Percentiles rank a stretch among this genome's conserved stretches.
Conservation (phyloP, 2,113 vertebrate species). For the Elephas maximus region DNA sequence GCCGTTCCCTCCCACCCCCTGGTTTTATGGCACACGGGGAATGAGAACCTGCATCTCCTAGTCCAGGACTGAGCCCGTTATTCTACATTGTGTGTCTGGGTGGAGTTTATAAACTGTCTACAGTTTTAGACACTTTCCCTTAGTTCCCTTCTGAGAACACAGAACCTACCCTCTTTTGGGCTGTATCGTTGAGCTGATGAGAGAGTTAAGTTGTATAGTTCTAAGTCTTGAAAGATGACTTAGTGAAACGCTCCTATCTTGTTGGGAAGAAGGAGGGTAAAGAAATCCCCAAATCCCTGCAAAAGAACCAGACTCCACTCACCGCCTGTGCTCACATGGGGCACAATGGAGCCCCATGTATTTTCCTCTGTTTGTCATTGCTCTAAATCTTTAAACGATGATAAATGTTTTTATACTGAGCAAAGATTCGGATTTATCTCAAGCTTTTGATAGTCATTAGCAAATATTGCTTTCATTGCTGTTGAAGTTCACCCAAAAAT, state of each 20-base stretch:
- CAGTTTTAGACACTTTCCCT: neutral
- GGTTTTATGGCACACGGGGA: neutral
- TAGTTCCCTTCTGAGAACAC: neutral
- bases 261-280: neutral
- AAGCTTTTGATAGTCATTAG: slow-evolving; percentile 10
- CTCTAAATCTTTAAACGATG: neutral
- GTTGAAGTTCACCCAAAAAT: neutral
- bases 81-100: neutral
- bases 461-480: neutral
- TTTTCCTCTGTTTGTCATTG: neutral
- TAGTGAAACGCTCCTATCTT: neutral
- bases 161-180: neutral
- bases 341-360: fast-evolving
- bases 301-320: neutral
- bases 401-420: neutral
- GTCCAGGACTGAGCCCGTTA: neutral
- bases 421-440: neutral
- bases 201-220: neutral
- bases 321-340: fast-evolving
- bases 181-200: neutral
- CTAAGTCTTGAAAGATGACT: neutral
- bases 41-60: neutral
- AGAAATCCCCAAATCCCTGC: neutral
- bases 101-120: neutral
- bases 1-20: too few species aligned